Evolutionary conservation across 2,888 invertebrate genomes (phyloP), one percentile per base, ranked within the genome.

Genomic region (Ormyrus rosae): DNA sequence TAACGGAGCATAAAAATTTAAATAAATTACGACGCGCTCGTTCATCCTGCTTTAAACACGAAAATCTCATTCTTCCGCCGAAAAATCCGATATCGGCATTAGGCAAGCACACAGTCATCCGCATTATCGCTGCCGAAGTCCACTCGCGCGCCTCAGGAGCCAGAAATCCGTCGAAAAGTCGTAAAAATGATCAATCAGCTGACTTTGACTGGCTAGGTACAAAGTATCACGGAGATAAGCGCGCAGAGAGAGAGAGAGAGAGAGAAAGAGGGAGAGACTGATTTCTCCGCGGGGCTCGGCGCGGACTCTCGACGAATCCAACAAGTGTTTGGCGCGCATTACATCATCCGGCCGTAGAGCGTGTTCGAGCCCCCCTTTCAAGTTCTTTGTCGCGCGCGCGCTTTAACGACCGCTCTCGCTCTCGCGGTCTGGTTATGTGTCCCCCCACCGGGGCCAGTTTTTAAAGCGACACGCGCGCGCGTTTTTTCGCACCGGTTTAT

Each of bases 311-410:
- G 63, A 53, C 48, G 60, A 74, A 67, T 67, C 51, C 76, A 64
- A 77, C 76, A 69, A 77, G 76, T 76, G 76, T 76, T 34, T 9
- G 48, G 67, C 61, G 19, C 46, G 45, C n/a, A 55, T 81, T 81
- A 78, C 81, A 81, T 81, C 81, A 81, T 61, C 64, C 65, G 50
- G 8, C 19, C 34, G n/a, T 61, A 48, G 3, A 46, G 6, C 13
- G 71, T 68, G 71, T 68, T 78, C 79, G 72, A 65, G 55, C 68
- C 75, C 64, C 72, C 71, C 74, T 70, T 81, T 78, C 78, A 81
- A 81, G 81, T 78, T 81, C 81, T 81, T 56, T 81, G 81, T 74
- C 78, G 74, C 74, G 71, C 45, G 19, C 19, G 19, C 13, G 19
- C 58, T 71, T 1, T 61, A 64, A 72, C 19, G 19, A 19, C 19